Base-by-base conservation (phyloP, 2,797 vertebrate species). In the Phoxinus dragarum region DNA sequence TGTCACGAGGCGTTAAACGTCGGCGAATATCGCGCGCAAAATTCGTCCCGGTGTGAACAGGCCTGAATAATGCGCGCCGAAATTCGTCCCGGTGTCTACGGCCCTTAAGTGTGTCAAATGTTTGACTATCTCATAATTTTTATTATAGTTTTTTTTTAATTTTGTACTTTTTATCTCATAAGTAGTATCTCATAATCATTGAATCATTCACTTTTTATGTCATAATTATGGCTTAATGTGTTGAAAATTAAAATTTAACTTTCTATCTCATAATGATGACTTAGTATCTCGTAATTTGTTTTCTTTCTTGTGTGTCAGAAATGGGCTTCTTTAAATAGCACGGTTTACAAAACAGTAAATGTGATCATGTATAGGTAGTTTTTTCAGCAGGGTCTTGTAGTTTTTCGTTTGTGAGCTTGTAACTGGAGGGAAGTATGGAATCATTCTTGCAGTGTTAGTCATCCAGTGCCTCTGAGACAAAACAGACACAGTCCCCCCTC, bases 361-460 rank as follows among this genome's bases (percentile, higher is more conserved):
- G 34, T 16, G 31, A 38, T 61, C 4, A 23, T 17, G 12, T 77
- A 19, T 27, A 75, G 6, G 27, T 42, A 73, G 40, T 23, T 54
- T 44, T n/a, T 52, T 38, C 49, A 56, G 69, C 52, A 40, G 27
- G 31, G 21, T 74, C 27, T 56, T n/a, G 75, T 49, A 34, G 75
- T 77, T 84, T 79, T 42, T 85, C 23, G 2, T 69, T 73, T 73
- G 69, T 77, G 56, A 36, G 42, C 85, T 69, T 81, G 86, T 89
- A 84, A 61, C 67, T 72, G 49, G 76, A 72, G 89, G 84, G 84
- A 73, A 84, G 80, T 40, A 72, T 85, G 42, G 76, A 90, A 84
- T 71, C 91, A 92, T 88, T 92, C 84, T 52, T 88, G 68, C 56
- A 34, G 61, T 74, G 54, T 89, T 89, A 90, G 88, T 89, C 88